Conservation (phyloP, 2,113 vertebrate genomes). For the Mirza zaza region DNA sequence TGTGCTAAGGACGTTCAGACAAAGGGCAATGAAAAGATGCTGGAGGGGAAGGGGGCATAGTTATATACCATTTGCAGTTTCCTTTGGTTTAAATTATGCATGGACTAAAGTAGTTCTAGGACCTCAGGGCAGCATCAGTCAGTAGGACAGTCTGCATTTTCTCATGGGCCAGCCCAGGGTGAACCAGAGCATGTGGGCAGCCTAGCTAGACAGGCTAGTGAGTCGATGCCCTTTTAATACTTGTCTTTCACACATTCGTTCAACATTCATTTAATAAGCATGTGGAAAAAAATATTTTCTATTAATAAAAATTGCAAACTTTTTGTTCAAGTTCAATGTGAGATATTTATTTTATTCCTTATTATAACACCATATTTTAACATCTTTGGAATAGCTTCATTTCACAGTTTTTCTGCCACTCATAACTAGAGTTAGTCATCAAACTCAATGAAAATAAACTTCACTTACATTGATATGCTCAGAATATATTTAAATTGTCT, state of each 20-base stretch:
- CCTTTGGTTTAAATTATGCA: neutral
- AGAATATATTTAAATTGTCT: constrained; percentile 24
- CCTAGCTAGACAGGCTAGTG: neutral
- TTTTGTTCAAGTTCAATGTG: constrained; percentile 28
- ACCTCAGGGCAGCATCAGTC: neutral
- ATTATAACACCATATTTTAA: constrained; percentile 16
- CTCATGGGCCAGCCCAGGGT: neutral
- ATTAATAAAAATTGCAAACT: constrained; percentile 8
- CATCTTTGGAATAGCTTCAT: neutral
- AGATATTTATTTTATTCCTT: constrained; percentile 23
- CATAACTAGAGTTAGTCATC: constrained; percentile 37
- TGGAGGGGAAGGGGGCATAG: neutral
- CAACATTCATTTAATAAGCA: neutral
- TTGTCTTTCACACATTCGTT: neutral
- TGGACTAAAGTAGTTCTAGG: neutral
- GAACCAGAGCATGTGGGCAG: neutral
- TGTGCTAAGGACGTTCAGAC: neutral
- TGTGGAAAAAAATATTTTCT: constrained; percentile 21
- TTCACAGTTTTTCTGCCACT: constrained; percentile 45
- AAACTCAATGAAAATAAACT: constrained; percentile 34
- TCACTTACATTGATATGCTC: neutral
- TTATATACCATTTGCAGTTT: neutral
- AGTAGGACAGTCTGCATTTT: too few relatives aligned
- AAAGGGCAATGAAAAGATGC: neutral
- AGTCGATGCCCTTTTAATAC: neutral